Base-by-base conservation (phyloP, 2,888 invertebrate genomes). In the Metacarcinus magister region DNA sequence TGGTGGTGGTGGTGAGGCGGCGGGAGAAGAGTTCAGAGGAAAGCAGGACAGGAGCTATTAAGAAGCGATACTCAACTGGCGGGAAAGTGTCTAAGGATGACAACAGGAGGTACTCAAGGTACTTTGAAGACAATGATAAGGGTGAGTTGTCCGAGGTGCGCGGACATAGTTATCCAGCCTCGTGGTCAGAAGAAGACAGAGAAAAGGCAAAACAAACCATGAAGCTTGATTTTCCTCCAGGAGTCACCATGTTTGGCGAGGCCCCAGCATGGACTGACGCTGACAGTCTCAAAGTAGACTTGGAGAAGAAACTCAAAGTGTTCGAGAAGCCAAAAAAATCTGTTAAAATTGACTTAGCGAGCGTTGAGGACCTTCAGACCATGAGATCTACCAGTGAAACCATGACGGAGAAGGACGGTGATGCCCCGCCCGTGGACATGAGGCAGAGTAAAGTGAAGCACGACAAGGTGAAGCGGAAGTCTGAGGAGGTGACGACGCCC, bases 181-280 rank as follows among this genome's bases (percentile, higher is more conserved):
- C 96, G 8, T 96, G 96, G 96, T 96, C 96, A 5, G 97, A 97
- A 60, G 97, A 97, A 82, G 97, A 97, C 46, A 91, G 97, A 95
- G 97, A 97, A 89, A 97, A 96, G 82, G 89, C 96, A 3, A 97
- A 97, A 92, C 96, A 96, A 19, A 93, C 96, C 5, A 98, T 99
- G 97, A 98, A 98, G 92, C 98, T 99, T 97, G 99, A 99, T 97
- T 98, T 99, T 97, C 98, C 98, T 95, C 97, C 97, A 23, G 97
- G 97, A 0, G 95, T 96, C 1, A 96, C 97, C 98, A 98, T 95
- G 98, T 98, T 97, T 97, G 97, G 97, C 97, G 97, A 97, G 97
- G 98, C 48, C 98, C 98, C 91, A 98, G 98, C 96, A 16, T 96
- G 95, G 96, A 75, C 95, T 44, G 95, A 95, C n/a, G 44, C 67